These are phyloP conservation scores for Rhadina sibilatrix DNA, from an alignment of 2,113 vertebrate genomes.

Conservation along the genomic window DNA sequence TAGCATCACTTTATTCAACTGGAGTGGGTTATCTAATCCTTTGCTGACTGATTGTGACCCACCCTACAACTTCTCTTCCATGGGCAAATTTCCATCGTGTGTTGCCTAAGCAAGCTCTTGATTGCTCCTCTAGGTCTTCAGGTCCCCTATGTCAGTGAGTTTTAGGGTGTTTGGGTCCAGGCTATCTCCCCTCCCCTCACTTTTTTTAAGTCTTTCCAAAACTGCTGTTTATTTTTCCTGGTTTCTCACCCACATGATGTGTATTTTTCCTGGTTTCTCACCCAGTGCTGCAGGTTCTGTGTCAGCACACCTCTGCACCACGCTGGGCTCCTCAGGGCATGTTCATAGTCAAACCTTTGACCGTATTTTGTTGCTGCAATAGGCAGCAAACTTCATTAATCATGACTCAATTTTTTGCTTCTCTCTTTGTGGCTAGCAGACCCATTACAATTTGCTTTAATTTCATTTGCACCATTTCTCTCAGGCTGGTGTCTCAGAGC, in stretches of 20 bases:
- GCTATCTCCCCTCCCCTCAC: background rate
- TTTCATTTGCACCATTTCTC: background rate
- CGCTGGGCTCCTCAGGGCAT: background rate
- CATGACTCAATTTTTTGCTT: background rate
- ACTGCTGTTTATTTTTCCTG: background rate
- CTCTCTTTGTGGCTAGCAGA: background rate
- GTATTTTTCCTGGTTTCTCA: background rate
- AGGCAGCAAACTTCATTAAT: background rate
- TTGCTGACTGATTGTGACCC: constrained; percentile 45
- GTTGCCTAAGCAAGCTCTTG: background rate
- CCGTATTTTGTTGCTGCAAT: background rate
- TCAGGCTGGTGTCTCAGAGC: background rate
- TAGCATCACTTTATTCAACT: constrained; percentile 10
- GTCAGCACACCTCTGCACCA: background rate
- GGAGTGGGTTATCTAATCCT: constrained; percentile 6
- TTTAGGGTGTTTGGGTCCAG: background rate
- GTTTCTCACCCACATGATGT: background rate
- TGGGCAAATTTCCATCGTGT: background rate
- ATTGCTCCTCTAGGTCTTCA: background rate
- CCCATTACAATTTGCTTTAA: background rate
- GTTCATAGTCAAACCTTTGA: background rate
- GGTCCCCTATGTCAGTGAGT: background rate
- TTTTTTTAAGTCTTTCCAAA: background rate
- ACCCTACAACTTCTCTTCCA: constrained; percentile 26
- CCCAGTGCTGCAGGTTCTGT: background rate